Percentiles rank a stretch among this genome's conserved stretches.
These are phyloP conservation scores for Neoascia interrupta DNA, from an alignment of 2,888 invertebrate species.

Conservation along the genomic window DNA sequence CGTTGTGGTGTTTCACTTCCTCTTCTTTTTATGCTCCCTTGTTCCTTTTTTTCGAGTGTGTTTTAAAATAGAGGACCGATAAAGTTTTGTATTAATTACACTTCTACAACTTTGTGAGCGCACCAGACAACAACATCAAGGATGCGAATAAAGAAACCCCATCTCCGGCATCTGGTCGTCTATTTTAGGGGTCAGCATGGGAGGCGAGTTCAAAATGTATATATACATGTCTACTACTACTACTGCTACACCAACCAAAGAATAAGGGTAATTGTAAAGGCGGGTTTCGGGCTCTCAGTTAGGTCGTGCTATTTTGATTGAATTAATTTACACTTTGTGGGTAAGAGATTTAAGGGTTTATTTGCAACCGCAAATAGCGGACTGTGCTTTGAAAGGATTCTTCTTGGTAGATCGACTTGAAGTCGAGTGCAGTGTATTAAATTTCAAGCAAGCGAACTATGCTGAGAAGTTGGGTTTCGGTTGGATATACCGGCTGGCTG, in stretches of 20 bases:
- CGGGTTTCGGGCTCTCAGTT: background rate
- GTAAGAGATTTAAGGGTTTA: conserved; percentile 23
- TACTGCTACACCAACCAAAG: too few species aligned
- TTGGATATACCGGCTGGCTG: too few species aligned
- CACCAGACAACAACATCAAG: conserved; percentile 16
- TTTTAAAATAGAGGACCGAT: conserved; percentile 40
- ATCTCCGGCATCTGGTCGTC: background rate
- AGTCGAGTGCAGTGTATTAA: background rate
- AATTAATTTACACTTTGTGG: conserved; percentile 55
- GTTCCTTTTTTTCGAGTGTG: background rate
- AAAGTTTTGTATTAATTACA: conserved; percentile 57
- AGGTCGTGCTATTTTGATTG: conserved; percentile 49
- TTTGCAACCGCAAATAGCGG: conserved; percentile 22
- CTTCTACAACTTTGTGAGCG: conserved; percentile 43
- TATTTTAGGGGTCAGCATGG: conserved; percentile 24
- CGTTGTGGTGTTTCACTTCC: conserved; percentile 12
- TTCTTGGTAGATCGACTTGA: background rate
- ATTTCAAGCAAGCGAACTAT: background rate
- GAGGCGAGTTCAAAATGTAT: background rate
- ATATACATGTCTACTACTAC: background rate
- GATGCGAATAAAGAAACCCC: conserved; percentile 14
- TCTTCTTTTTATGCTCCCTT: background rate
- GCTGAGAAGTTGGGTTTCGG: background rate
- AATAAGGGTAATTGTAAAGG: too few species aligned
- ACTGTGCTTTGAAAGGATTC: conserved; percentile 12